A percentile compares a stretch with the other conserved stretches of the same genome.
These are phyloP conservation scores for Hozukius guyotensis DNA, from an alignment of 2,797 vertebrate species.

Conservation along the genomic window DNA sequence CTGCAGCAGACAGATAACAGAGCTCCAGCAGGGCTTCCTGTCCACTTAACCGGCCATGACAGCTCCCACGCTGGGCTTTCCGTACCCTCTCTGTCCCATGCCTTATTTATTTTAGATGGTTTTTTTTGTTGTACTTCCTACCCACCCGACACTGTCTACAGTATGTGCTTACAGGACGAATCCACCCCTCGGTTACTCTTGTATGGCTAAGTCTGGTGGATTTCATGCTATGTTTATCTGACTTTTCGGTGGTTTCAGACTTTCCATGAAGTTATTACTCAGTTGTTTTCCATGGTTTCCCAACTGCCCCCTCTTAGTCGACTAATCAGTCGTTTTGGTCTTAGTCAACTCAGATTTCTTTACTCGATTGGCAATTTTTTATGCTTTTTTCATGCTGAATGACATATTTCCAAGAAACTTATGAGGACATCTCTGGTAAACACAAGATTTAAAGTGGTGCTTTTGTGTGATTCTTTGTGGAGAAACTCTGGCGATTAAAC, in stretches of 20 bases:
- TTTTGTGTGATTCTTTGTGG: no score
- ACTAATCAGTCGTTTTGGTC: no score
- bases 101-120: slow-evolving; percentile 34
- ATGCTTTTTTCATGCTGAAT: no score
- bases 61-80: slow-evolving; percentile 57
- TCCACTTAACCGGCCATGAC: slow-evolving; percentile 62
- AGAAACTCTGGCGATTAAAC: no score
- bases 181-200: not conserved
- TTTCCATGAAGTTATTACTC: not conserved
- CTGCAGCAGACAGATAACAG: slow-evolving; percentile 67
- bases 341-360: no score
- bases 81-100: slow-evolving; percentile 24
- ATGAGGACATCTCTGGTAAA: no score
- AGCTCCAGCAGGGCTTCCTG: slow-evolving; percentile 63
- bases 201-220: not conserved
- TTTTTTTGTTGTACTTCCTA: not conserved
- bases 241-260: not conserved
- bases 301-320: not conserved
- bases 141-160: not conserved
- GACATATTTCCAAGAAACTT: no score
- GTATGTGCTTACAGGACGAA: not conserved
- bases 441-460: no score
- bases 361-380: no score
- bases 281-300: not conserved
- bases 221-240: not conserved